A percentile compares a stretch with the other conserved stretches of the same genome.
These are phyloP conservation scores for Bombus turneri DNA, from an alignment of 1,140 invertebrate genomes.

Conservation along the genomic window DNA sequence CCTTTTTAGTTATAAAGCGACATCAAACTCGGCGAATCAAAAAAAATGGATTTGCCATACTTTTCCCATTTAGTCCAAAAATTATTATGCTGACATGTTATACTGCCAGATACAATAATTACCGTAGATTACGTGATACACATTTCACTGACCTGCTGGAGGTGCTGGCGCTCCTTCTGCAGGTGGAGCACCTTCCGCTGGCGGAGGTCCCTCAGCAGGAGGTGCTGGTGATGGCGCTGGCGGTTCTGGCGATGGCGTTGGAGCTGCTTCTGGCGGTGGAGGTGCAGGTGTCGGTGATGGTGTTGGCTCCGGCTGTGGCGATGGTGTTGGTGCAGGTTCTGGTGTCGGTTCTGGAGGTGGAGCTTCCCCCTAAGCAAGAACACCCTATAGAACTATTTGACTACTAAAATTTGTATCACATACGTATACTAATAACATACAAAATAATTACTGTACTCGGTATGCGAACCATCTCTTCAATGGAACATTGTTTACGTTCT, in stretches of 20 bases:
- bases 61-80: too few species aligned
- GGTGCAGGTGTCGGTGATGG: slow-evolving; percentile 79
- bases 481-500: background rate
- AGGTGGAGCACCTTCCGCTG: slow-evolving; percentile 73
- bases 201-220: slow-evolving; percentile 72
- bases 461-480: background rate
- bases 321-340: slow-evolving; percentile 77
- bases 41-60: too few species aligned
- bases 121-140: too few species aligned
- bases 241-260: slow-evolving; percentile 65
- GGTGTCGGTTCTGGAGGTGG: slow-evolving; percentile 27
- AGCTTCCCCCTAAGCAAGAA: slow-evolving; percentile 57
- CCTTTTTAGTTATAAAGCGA: too few species aligned
- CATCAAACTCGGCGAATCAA: too few species aligned
- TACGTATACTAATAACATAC: too few species aligned
- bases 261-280: slow-evolving; percentile 77
- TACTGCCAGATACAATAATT: too few species aligned
- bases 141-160: slow-evolving; percentile 29
- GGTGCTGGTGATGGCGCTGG: slow-evolving; percentile 62
- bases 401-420: too few species aligned
- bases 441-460: background rate
- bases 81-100: too few species aligned
- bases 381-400: background rate
- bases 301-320: slow-evolving; percentile 78
- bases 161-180: slow-evolving; percentile 72